Evolutionary conservation across 2,888 invertebrate species (phyloP).

Genomic region (Therioaphis trifolii): DNA sequence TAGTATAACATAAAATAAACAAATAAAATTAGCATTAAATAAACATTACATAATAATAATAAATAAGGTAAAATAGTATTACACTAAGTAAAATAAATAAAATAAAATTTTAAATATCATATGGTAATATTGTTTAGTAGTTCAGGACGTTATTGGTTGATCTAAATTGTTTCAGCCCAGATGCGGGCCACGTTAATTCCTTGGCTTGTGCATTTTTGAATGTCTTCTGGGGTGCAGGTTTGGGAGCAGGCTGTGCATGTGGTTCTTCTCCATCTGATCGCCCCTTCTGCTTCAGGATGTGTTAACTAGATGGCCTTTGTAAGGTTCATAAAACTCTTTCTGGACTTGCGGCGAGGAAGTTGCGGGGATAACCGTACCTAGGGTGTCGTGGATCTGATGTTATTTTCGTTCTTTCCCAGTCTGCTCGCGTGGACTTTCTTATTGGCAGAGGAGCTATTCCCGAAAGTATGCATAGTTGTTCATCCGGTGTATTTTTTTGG

Average conservation of each 20-base stretch:
- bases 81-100: too few relatives aligned
- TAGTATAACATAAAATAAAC: too few relatives aligned
- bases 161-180: constrained; percentile 34
- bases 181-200: constrained; percentile 17
- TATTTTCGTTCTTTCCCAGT: constrained; percentile 30
- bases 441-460: not conserved
- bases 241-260: constrained; percentile 18
- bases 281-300: too few relatives aligned
- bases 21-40: too few relatives aligned
- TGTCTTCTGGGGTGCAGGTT: constrained; percentile 36
- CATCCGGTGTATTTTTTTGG: constrained; percentile 52
- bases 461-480: constrained; percentile 49
- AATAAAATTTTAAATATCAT: too few relatives aligned
- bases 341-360: not conserved
- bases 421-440: not conserved
- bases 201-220: constrained; percentile 25
- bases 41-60: too few relatives aligned
- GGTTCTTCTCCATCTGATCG: too few relatives aligned
- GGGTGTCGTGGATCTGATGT: constrained; percentile 23
- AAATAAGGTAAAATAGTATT: too few relatives aligned
- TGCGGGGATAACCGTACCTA: not conserved
- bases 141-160: too few relatives aligned
- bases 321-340: too few relatives aligned
- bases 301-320: too few relatives aligned
- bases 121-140: too few relatives aligned